Conservation (phyloP, 2,888 invertebrate species). For the Ferrisia virgata region DNA sequence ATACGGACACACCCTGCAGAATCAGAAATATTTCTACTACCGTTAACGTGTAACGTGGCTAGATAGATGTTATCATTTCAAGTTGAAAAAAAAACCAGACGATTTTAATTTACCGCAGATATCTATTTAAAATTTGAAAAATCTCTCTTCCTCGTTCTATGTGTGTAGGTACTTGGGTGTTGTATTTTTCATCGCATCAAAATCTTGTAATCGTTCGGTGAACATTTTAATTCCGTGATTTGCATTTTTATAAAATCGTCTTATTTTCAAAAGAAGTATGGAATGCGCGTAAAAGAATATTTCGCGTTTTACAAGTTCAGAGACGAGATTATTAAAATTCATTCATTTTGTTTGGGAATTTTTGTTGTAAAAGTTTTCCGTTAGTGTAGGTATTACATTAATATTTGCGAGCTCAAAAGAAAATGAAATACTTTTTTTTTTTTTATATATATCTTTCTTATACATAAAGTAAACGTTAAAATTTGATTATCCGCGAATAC, state of each 20-base stretch:
- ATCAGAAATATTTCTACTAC: not conserved
- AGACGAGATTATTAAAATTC: not conserved
- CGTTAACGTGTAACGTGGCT: no score
- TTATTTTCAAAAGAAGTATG: not conserved
- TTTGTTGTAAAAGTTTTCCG: not conserved
- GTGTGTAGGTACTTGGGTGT: no score
- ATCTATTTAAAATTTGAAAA: not conserved
- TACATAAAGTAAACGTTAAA: not conserved
- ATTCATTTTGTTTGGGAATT: not conserved
- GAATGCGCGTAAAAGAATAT: not conserved
- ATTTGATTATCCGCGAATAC: not conserved
- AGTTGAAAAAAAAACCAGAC: not conserved
- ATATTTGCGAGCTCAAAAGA: not conserved
- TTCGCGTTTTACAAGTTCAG: not conserved
- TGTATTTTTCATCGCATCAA: no score
- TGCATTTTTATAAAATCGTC: not conserved
- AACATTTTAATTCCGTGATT: not conserved
- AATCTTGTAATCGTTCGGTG: not conserved
- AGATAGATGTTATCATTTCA: no score
- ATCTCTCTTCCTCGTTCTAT: not conserved
- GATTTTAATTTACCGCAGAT: not conserved
- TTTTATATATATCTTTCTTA: no score
- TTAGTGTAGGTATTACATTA: not conserved
- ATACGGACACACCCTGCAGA: not conserved
- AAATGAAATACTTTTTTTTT: not conserved